phyloP scores from a whole-genome alignment of 1,140 invertebrate genomes.

The Chironomus tepperi region DNA sequence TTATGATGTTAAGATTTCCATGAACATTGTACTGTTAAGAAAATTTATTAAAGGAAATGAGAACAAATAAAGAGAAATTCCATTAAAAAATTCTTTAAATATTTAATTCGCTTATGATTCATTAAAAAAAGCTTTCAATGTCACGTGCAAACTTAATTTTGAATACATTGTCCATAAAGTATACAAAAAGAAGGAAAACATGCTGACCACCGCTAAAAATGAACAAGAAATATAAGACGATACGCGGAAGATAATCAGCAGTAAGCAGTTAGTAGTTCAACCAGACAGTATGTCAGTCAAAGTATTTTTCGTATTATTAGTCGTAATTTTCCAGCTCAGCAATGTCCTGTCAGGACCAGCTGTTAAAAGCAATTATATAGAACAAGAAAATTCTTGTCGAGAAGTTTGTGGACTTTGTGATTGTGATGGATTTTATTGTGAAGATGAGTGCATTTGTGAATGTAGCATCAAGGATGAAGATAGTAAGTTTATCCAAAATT shows the following conservation, averaged over 20 bases:
- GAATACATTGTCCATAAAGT: too few species aligned
- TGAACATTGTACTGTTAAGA: too few species aligned
- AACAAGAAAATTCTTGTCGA: constrained; percentile 24
- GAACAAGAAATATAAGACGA: neutral
- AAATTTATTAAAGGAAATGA: too few species aligned
- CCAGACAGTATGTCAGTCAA: neutral
- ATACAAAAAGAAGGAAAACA: neutral
- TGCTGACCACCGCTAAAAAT: neutral
- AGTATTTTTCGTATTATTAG: neutral
- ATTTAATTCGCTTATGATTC: too few species aligned
- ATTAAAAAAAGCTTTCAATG: too few species aligned
- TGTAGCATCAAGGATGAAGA: constrained; percentile 33
- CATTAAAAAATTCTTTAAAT: too few species aligned
- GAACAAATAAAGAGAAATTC: too few species aligned
- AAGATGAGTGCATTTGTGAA: constrained; percentile 39
- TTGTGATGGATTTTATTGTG: constrained; percentile 38
- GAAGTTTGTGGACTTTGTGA: constrained; percentile 35
- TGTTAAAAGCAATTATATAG: neutral
- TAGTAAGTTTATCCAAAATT: constrained; percentile 5
- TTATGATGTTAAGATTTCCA: too few species aligned
- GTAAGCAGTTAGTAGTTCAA: neutral
- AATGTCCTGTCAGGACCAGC: neutral
- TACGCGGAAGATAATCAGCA: neutral
- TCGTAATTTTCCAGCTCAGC: neutral
- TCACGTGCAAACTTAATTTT: too few species aligned